These are phyloP conservation scores for Schizopygopsis pylzovi DNA, from an alignment of 2,797 vertebrate species.

Conservation along the genomic window DNA sequence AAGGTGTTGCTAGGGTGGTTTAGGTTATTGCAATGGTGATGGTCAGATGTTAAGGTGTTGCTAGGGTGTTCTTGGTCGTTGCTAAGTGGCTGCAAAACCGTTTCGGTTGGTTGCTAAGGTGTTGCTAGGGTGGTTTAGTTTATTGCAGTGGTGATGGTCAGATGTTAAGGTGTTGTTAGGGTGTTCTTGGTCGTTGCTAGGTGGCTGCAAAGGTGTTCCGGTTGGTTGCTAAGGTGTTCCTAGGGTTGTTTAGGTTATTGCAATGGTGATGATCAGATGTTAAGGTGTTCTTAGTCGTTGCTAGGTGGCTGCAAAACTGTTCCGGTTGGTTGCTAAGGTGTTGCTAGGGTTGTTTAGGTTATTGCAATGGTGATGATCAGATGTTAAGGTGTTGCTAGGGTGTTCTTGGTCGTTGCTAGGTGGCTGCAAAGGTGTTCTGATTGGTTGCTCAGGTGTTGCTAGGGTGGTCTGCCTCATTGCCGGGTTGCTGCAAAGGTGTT, in stretches of 20 bases:
- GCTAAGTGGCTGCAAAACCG: neutral
- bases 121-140: neutral
- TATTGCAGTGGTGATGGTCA: neutral
- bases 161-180: neutral
- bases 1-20: neutral
- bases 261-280: no score
- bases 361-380: no score
- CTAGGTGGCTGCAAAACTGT: no score
- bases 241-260: no score
- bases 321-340: no score
- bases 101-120: neutral
- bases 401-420: accelerated
- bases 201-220: no score
- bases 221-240: no score
- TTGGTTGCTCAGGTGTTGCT: neutral
- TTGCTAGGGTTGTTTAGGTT: no score
- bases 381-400: neutral
- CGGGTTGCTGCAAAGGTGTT: no score
- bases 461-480: neutral
- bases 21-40: neutral
- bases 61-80: neutral
- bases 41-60: no score
- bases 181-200: no score
- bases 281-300: no score
- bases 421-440: neutral